phyloP scores from a whole-genome alignment of 2,113 vertebrate species.

The Trematocara marginatum region DNA sequence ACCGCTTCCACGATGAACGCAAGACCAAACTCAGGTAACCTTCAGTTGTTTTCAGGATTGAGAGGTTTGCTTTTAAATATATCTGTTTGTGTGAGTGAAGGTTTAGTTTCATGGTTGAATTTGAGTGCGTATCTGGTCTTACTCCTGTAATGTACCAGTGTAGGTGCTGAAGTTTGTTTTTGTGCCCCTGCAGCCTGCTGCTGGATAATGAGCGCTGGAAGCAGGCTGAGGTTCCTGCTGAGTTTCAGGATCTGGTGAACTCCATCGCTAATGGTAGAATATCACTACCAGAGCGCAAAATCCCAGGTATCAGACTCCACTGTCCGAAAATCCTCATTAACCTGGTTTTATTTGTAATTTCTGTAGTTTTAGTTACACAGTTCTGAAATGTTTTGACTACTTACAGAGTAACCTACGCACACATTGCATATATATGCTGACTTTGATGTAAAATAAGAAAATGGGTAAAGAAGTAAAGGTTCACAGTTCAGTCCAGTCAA shows the following conservation, averaged over 20 bases:
- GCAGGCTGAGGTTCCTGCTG: slow-evolving; percentile 93
- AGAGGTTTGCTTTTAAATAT: neutral
- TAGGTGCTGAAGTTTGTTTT: neutral
- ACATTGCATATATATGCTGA: neutral
- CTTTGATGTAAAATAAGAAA: neutral
- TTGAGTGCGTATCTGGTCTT: neutral
- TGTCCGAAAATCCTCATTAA: neutral
- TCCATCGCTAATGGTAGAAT: slow-evolving; percentile 88
- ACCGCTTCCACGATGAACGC: slow-evolving; percentile 95
- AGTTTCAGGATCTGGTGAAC: slow-evolving; percentile 96
- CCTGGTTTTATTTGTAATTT: neutral
- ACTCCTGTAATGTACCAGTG: neutral
- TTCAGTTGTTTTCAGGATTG: neutral
- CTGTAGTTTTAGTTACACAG: neutral
- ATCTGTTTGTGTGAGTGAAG: neutral
- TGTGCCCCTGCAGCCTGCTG: slow-evolving; percentile 76
- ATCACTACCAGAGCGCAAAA: slow-evolving; percentile 85
- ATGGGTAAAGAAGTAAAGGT: neutral
- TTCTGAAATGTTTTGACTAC: neutral
- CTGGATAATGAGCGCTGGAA: slow-evolving; percentile 98
- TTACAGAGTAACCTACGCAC: neutral
- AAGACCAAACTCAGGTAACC: slow-evolving; percentile 91
- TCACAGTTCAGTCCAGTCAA: neutral
- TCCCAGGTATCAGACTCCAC: slow-evolving; percentile 62
- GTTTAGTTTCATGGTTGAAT: neutral